Conservation (phyloP, 2,888 invertebrate species). For the Dorcus hopei region DNA sequence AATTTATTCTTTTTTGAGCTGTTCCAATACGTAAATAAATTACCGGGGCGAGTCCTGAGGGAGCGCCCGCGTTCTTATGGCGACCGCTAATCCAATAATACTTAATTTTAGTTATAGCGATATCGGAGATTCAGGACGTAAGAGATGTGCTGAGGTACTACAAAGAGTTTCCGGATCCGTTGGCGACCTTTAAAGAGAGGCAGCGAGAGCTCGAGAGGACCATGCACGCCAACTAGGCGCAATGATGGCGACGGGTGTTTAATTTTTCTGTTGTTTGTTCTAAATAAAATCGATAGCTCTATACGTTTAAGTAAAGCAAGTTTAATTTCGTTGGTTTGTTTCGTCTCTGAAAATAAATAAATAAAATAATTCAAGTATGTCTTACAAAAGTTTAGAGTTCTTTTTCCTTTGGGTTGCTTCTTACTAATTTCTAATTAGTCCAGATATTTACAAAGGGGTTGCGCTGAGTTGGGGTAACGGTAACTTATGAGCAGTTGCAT, state of each 20-base stretch:
- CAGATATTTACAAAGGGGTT: too few species aligned
- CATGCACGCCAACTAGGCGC: constrained; percentile 7
- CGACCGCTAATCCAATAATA: not conserved
- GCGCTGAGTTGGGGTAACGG: too few species aligned
- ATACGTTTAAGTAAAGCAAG: not conserved
- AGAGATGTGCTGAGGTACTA: constrained; percentile 90
- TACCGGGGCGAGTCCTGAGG: too few species aligned
- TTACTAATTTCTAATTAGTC: too few species aligned
- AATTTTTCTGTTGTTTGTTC: not conserved
- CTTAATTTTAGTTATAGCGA: constrained; percentile 58
- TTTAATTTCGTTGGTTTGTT: not conserved
- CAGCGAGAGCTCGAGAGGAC: constrained; percentile 63
- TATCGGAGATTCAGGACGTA: constrained; percentile 91
- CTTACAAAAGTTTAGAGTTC: too few species aligned
- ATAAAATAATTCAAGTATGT: too few species aligned
- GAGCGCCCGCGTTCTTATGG: too few species aligned
- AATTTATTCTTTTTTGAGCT: too few species aligned
- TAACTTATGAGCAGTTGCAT: too few species aligned
- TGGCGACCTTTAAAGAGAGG: constrained; percentile 89
- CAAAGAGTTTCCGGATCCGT: constrained; percentile 88
- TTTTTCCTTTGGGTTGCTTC: too few species aligned
- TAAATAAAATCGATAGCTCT: not conserved
- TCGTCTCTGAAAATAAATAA: not conserved
- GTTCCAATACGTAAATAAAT: too few species aligned
- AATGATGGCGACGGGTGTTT: not conserved